These are phyloP conservation scores for Takifugu bimaculatus DNA, from an alignment of 2,113 vertebrate species.

Conservation along the genomic window DNA sequence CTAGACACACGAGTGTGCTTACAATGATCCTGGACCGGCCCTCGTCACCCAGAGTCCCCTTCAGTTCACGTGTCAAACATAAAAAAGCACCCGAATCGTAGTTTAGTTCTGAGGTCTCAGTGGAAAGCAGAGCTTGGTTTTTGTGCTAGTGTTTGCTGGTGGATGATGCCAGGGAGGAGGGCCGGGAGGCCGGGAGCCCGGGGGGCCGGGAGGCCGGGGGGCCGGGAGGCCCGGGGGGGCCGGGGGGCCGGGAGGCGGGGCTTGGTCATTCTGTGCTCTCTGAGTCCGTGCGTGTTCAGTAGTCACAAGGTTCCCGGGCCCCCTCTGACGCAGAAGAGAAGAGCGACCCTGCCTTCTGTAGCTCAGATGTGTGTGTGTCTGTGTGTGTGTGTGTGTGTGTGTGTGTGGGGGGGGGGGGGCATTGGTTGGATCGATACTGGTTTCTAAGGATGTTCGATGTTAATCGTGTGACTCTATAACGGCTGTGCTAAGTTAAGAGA, in stretches of 20 bases:
- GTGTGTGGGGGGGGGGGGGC: conserved; percentile 5
- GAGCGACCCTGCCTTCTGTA: conserved; percentile 30
- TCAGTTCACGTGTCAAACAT: conserved; percentile 24
- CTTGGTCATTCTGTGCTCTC: conserved; percentile 49
- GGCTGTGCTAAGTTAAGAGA: neutral
- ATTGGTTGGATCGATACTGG: conserved; percentile 30
- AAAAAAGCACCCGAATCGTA: conserved; percentile 59
- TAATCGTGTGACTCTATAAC: neutral
- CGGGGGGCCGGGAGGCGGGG: conserved; percentile 42
- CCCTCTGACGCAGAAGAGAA: conserved; percentile 4
- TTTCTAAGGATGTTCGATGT: conserved; percentile 13
- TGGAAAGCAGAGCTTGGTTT: conserved; percentile 53
- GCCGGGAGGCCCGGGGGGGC: too few species aligned
- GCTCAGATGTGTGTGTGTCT: conserved; percentile 16
- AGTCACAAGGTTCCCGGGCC: conserved; percentile 33
- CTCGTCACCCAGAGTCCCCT: conserved; percentile 20
- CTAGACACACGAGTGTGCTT: conserved; percentile 45
- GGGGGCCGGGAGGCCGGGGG: too few species aligned
- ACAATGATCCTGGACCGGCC: conserved; percentile 26
- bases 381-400: too few species aligned
- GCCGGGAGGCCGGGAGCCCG: conserved; percentile 37
- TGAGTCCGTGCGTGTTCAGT: conserved; percentile 54
- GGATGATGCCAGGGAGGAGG: conserved; percentile 53
- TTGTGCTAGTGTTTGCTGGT: conserved; percentile 68
- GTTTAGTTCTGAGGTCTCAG: conserved; percentile 66